phyloP scores from a whole-genome alignment of 2,888 invertebrate species.

The Eupithecia subumbrata region DNA sequence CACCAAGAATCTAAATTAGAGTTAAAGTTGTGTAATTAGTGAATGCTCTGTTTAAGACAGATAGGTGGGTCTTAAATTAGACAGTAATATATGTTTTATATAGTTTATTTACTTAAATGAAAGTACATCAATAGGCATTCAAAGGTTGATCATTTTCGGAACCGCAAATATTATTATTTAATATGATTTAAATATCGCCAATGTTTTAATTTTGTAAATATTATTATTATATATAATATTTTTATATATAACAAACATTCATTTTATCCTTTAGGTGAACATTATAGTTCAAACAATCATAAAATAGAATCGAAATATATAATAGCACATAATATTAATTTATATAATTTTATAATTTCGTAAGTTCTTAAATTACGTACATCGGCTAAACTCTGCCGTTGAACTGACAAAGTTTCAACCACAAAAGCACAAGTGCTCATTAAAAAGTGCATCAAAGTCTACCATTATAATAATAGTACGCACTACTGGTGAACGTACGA shows the following conservation, averaged over 20 bases:
- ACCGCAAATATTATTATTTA: not conserved
- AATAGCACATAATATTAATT: not conserved
- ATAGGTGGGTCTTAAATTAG: slow-evolving; percentile 39
- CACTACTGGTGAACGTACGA: not conserved
- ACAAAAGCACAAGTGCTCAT: slow-evolving; percentile 2
- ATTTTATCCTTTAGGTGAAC: not conserved
- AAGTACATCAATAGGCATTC: slow-evolving; percentile 26
- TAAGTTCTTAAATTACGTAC: slow-evolving; percentile 16
- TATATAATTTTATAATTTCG: slow-evolving; percentile 16
- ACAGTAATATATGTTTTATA: slow-evolving; percentile 29
- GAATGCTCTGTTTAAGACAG: not conserved
- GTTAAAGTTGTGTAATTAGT: not conserved
- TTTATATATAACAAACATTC: not conserved
- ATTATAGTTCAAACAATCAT: not conserved
- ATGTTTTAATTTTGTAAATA: not conserved
- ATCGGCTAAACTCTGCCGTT: slow-evolving; percentile 1
- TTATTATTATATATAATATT: not conserved
- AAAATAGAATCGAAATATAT: not conserved
- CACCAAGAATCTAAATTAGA: not conserved
- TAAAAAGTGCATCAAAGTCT: slow-evolving; percentile 20
- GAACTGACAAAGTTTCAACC: not conserved
- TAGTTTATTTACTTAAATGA: slow-evolving; percentile 35
- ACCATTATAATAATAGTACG: slow-evolving; percentile 2
- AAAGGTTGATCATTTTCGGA: slow-evolving; percentile 14
- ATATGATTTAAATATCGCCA: not conserved